These are phyloP conservation scores for Scaptomyza parva DNA, from an alignment of 2,888 invertebrate genomes.

Conservation along the genomic window DNA sequence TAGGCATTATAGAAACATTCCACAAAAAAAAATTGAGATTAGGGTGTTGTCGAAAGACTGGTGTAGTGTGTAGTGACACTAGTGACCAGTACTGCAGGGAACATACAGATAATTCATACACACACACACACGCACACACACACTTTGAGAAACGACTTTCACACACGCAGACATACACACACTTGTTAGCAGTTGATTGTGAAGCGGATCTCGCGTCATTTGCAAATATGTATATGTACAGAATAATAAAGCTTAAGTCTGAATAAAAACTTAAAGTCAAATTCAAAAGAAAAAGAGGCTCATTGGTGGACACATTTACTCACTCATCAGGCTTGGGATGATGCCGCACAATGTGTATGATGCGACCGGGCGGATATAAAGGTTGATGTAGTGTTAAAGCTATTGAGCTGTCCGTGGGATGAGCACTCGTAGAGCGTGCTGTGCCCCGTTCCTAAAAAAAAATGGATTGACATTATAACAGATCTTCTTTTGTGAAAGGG, in stretches of 20 bases:
- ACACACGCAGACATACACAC: not conserved
- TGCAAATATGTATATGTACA: not conserved
- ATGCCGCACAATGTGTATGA: conserved; percentile 94
- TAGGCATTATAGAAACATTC: no score
- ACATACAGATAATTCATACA: conserved; percentile 31
- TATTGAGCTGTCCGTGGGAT: conserved; percentile 90
- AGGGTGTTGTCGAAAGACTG: no score
- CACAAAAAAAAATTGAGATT: no score
- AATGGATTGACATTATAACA: not conserved
- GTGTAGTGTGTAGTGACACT: no score
- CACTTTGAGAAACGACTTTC: not conserved
- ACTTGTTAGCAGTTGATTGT: conserved; percentile 30
- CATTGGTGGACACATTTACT: conserved; percentile 83
- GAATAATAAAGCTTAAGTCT: conserved; percentile 7
- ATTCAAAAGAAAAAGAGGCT: not conserved
- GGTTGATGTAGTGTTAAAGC: conserved; percentile 92
- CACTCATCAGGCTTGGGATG: conserved; percentile 92
- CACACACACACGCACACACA: conserved; percentile 2
- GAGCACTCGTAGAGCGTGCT: conserved; percentile 87
- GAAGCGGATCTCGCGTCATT: conserved; percentile 45
- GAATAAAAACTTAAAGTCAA: conserved; percentile 10
- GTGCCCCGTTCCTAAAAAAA: conserved; percentile 86
- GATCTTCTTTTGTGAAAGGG: no score
- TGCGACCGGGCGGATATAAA: conserved; percentile 93
- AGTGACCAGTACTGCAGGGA: no score